phyloP scores from a whole-genome alignment of 2,113 vertebrate genomes.

The Mus musculus region GRCm39 chr5:99830501-99831000 shows the following conservation, averaged over 20 bases:
- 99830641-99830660: neutral
- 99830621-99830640: neutral
- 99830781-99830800: neutral
- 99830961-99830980: neutral
- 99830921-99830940: neutral
- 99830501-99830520: no score
- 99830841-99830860: neutral
- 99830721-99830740: neutral
- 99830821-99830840: neutral
- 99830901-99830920: neutral
- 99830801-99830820: neutral
- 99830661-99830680: neutral
- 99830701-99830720: conserved; percentile 4
- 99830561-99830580: neutral
- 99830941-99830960: neutral
- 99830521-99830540: no score
- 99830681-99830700: neutral
- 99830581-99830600: neutral
- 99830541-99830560: neutral
- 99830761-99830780: neutral
- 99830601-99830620: neutral
- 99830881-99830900: neutral
- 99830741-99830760: neutral
- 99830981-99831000: neutral
- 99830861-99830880: neutral